Conservation (phyloP, 2,797 vertebrate species). For the Salarias fasciatus region DNA sequence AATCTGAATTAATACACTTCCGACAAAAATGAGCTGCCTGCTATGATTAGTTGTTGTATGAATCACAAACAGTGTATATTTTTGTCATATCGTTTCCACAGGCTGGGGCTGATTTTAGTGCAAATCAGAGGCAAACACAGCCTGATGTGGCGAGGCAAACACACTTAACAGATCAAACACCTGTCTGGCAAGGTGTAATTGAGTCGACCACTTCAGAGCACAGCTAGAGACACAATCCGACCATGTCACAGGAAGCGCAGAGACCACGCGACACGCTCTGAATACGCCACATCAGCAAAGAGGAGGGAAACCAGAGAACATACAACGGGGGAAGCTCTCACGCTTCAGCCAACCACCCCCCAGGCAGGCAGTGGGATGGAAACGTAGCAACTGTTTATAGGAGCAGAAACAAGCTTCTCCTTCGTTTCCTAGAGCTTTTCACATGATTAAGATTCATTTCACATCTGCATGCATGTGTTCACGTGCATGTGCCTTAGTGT, state of each 20-base stretch:
- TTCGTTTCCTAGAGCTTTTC: constrained; percentile 46
- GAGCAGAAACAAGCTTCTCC: constrained; percentile 63
- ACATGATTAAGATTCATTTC: constrained; percentile 59
- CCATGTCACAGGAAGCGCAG: constrained; percentile 54
- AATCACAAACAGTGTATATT: constrained; percentile 30
- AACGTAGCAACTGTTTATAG: constrained; percentile 71
- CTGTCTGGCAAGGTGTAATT: constrained; percentile 55
- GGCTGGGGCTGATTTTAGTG: constrained; percentile 34
- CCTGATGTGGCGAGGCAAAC: constrained; percentile 40
- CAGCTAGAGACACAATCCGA: constrained; percentile 41
- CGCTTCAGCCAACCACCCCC: constrained; percentile 47
- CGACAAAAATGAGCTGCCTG: constrained; percentile 6
- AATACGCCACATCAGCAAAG: constrained; percentile 67
- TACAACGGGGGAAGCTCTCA: constrained; percentile 56
- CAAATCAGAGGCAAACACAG: constrained; percentile 51
- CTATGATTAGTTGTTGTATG: constrained; percentile 36
- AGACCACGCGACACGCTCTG: constrained; percentile 39
- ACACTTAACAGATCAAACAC: constrained; percentile 55
- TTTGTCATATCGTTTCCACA: constrained; percentile 41
- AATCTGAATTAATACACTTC: too few relatives aligned
- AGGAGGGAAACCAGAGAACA: constrained; percentile 35
- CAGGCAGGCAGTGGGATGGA: constrained; percentile 67
- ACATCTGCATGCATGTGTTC: constrained; percentile 51
- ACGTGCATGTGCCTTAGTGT: constrained; percentile 17
- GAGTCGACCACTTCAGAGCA: constrained; percentile 50